Percentiles rank a stretch among this genome's conserved stretches.
Evolutionary conservation across 1,140 invertebrate genomes (phyloP).

Genomic region (Leptinotarsa defecta): DNA sequence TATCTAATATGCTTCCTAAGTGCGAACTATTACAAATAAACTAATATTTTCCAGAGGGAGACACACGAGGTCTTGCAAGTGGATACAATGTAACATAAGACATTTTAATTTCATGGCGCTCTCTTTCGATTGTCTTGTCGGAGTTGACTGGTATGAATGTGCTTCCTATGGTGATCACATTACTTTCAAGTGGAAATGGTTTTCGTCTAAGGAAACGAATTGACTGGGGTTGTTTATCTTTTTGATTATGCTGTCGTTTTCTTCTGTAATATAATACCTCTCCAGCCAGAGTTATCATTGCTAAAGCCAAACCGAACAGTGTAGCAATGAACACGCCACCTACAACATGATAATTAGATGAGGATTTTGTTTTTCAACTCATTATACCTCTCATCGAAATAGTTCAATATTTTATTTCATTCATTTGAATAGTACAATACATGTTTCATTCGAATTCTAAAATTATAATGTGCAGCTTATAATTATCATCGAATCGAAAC

Average conservation of each 20-base stretch:
- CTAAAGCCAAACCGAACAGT: constrained; percentile 77
- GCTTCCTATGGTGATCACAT: constrained; percentile 55
- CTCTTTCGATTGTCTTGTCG: constrained; percentile 35
- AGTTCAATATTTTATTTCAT: too few relatives aligned
- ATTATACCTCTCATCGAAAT: not conserved
- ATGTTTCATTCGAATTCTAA: not conserved
- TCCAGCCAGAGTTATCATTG: constrained; percentile 78
- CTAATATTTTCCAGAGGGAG: too few relatives aligned
- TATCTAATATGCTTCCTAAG: too few relatives aligned
- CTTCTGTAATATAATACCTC: constrained; percentile 80
- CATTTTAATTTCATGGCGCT: constrained; percentile 54
- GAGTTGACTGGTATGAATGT: constrained; percentile 56
- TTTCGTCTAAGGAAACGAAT: not conserved
- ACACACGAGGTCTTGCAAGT: constrained; percentile 45
- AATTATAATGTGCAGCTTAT: too few relatives aligned
- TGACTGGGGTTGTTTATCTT: not conserved
- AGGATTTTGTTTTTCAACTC: not conserved
- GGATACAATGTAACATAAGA: constrained; percentile 62
- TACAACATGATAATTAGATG: constrained; percentile 50
- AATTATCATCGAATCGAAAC: too few relatives aligned
- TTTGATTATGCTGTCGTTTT: constrained; percentile 60
- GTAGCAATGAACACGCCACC: constrained; percentile 90
- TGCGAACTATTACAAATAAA: too few relatives aligned
- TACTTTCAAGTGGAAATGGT: not conserved
- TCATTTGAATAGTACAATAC: not conserved